Conservation (phyloP, 2,888 invertebrate species). For the Incurvaria masculella region DNA sequence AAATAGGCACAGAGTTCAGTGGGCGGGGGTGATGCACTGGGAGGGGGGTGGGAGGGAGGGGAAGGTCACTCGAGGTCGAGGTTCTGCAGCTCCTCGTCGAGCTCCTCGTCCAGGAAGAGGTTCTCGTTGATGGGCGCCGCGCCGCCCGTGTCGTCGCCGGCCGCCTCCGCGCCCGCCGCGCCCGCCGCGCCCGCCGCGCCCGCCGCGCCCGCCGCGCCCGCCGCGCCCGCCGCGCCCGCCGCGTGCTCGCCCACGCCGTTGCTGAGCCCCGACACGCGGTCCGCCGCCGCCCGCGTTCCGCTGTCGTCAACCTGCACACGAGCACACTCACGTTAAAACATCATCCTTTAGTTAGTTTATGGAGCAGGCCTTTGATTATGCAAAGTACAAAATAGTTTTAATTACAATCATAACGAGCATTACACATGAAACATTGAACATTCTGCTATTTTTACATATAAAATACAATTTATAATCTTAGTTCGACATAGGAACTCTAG, state of each 20-base stretch:
- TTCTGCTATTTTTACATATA: too few relatives aligned
- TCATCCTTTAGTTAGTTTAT: too few relatives aligned
- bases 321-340: neutral
- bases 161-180: conserved; percentile 22
- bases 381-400: too few relatives aligned
- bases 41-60: conserved; percentile 28
- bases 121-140: conserved; percentile 88
- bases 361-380: too few relatives aligned
- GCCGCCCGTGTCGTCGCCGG: conserved; percentile 29
- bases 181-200: conserved; percentile 45
- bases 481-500: too few relatives aligned
- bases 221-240: conserved; percentile 24
- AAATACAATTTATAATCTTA: too few relatives aligned
- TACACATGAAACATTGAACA: too few relatives aligned
- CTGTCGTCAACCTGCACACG: conserved; percentile 63
- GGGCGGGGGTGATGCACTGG: conserved; percentile 21
- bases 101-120: conserved; percentile 84
- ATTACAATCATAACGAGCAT: too few relatives aligned
- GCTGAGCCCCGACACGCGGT: conserved; percentile 56
- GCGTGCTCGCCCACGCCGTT: conserved; percentile 21
- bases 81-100: conserved; percentile 82
- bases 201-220: conserved; percentile 24
- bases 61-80: conserved; percentile 62
- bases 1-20: too few relatives aligned
- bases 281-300: conserved; percentile 68